phyloP scores from a whole-genome alignment of 2,888 invertebrate species.

The Torymus aiolomorphi region DNA sequence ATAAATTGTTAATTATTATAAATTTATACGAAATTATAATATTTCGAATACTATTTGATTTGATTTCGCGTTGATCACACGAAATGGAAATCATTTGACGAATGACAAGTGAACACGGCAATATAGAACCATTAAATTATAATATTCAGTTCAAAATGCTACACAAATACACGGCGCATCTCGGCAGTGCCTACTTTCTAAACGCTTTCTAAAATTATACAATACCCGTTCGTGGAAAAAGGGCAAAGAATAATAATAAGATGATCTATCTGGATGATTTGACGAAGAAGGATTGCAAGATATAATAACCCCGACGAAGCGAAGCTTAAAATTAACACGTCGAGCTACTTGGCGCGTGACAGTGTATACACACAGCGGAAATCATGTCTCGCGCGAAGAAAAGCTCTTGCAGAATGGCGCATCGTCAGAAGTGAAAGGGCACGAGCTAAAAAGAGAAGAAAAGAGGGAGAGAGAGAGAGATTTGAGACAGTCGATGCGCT shows the following conservation, averaged over 20 bases:
- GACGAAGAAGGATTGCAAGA: constrained; percentile 22
- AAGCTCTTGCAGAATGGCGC: not conserved
- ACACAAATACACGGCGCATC: not conserved
- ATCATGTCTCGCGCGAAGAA: constrained; percentile 24
- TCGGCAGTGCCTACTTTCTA: not conserved
- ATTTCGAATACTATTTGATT: no score
- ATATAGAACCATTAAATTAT: not conserved
- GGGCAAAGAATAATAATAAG: constrained; percentile 18
- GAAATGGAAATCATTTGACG: not conserved
- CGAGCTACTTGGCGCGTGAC: constrained; percentile 50
- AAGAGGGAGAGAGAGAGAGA: no score
- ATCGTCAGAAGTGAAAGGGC: constrained; percentile 34
- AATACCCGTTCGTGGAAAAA: not conserved
- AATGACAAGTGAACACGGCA: not conserved
- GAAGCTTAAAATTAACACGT: constrained; percentile 48
- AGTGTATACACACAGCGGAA: constrained; percentile 24
- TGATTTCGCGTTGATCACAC: no score
- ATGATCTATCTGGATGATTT: constrained; percentile 21
- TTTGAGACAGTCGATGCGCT: not conserved
- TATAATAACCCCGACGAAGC: not conserved
- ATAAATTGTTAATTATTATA: no score
- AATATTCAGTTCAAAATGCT: not conserved
- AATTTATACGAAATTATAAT: no score
- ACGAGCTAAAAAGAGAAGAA: not conserved
- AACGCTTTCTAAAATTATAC: constrained; percentile 36